Evolutionary conservation across 1,140 invertebrate genomes (phyloP).

Genomic region (Drosophila simulans): DNA sequence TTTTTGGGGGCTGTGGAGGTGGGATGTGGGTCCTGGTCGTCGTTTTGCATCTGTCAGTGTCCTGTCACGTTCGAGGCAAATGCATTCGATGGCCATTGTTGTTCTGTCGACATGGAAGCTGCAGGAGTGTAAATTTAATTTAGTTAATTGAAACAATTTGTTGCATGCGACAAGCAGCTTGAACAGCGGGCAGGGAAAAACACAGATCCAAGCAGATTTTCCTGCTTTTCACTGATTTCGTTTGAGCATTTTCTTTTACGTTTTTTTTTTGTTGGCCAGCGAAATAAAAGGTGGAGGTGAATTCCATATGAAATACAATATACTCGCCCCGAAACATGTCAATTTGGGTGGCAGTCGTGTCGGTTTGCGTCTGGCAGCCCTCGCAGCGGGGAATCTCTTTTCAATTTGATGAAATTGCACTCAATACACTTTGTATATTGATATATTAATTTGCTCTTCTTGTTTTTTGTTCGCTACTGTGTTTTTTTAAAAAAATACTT

Average conservation of each 20-base stretch:
- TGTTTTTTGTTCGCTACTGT: conserved; percentile 26
- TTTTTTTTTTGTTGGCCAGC: conserved; percentile 24
- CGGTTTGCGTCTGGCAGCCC: conserved; percentile 64
- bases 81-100: conserved; percentile 68
- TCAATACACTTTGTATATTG: conserved; percentile 79
- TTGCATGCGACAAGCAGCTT: conserved; percentile 75
- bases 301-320: conserved; percentile 54
- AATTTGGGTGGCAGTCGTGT: conserved; percentile 65
- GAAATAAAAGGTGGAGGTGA: conserved; percentile 10
- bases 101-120: conserved; percentile 57
- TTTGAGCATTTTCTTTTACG: conserved; percentile 77
- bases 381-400: conserved; percentile 69
- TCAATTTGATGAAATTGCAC: conserved; percentile 79
- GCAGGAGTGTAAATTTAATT: conserved; percentile 84
- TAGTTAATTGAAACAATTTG: conserved; percentile 84
- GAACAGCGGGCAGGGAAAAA: conserved; percentile 34
- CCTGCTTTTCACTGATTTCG: conserved; percentile 73
- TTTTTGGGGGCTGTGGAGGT: conserved; percentile 37
- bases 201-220: conserved; percentile 20
- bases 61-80: conserved; percentile 79
- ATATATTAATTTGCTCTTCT: conserved; percentile 78
- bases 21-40: conserved; percentile 26
- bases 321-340: conserved; percentile 73
- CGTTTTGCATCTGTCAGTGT: conserved; percentile 79
- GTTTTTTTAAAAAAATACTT: conserved; percentile 65